Percentiles rank a stretch among this genome's conserved stretches.
phyloP scores from a whole-genome alignment of 2,113 vertebrate species.

The Paratilapia polleni region DNA sequence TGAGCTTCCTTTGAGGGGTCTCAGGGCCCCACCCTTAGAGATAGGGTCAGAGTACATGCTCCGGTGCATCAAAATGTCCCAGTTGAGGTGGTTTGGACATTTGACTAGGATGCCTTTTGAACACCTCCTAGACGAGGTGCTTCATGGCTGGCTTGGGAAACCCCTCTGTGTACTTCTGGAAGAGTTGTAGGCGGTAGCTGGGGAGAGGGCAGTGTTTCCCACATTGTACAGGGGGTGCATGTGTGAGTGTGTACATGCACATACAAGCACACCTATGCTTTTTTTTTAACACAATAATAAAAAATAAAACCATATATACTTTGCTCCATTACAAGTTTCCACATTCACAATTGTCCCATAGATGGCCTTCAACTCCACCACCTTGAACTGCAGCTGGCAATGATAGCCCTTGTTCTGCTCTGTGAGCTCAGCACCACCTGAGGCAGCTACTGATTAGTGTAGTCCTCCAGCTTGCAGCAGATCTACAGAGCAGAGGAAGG shows the following conservation, averaged over 20 bases:
- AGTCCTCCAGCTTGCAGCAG: not conserved
- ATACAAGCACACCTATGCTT: not conserved
- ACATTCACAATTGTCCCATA: not conserved
- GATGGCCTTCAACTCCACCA: not conserved
- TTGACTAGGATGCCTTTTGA: not conserved
- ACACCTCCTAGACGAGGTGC: not conserved
- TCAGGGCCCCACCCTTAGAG: too few relatives aligned
- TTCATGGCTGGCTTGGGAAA: not conserved
- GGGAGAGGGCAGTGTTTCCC: not conserved
- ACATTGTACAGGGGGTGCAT: not conserved
- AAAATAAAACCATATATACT: not conserved
- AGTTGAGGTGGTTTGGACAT: not conserved
- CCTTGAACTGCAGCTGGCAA: not conserved
- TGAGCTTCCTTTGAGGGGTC: too few relatives aligned
- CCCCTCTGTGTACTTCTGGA: not conserved
- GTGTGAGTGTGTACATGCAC: not conserved
- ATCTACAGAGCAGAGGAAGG: not conserved
- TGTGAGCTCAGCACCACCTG: not conserved
- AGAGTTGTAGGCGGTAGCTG: not conserved
- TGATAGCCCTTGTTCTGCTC: too few relatives aligned
- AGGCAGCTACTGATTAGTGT: not conserved
- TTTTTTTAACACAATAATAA: not conserved
- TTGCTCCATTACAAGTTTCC: too few relatives aligned
- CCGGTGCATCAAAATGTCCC: not conserved
- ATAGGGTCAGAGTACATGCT: fast-evolving